Conservation (phyloP, 2,113 vertebrate genomes). For the Mesitornis unicolor region DNA sequence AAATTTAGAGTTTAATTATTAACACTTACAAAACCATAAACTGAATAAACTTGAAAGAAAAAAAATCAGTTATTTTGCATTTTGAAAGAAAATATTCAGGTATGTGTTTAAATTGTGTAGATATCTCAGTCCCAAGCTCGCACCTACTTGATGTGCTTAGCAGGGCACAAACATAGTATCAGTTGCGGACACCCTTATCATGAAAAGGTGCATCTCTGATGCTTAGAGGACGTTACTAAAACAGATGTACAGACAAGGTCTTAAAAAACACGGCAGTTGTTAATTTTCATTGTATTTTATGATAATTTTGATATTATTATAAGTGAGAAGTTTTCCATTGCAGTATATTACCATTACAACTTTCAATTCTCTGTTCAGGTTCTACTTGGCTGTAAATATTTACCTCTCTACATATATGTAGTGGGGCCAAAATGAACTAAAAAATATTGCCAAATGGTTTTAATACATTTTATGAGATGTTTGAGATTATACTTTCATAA, state of each 20-base stretch:
- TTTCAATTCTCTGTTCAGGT: neutral
- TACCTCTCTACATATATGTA: neutral
- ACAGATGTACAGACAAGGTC: neutral
- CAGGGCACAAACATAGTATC: no score
- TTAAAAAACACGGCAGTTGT: neutral
- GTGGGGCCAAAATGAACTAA: neutral
- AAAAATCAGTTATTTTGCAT: neutral
- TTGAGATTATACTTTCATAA: neutral
- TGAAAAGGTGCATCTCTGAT: neutral
- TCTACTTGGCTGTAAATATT: neutral
- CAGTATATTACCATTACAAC: neutral
- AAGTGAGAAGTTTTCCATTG: neutral
- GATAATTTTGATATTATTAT: neutral
- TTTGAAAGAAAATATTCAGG: neutral
- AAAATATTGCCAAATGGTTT: neutral
- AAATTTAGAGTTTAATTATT: neutral
- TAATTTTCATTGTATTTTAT: neutral
- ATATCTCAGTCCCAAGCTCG: neutral
- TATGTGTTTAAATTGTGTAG: neutral
- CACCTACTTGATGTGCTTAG: neutral
- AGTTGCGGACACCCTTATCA: neutral
- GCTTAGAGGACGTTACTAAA: neutral
- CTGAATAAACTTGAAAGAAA: neutral
- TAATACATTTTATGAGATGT: neutral
- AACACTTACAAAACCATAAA: neutral